Conservation (phyloP, 2,113 vertebrate genomes). For the Gulo gulo region DNA sequence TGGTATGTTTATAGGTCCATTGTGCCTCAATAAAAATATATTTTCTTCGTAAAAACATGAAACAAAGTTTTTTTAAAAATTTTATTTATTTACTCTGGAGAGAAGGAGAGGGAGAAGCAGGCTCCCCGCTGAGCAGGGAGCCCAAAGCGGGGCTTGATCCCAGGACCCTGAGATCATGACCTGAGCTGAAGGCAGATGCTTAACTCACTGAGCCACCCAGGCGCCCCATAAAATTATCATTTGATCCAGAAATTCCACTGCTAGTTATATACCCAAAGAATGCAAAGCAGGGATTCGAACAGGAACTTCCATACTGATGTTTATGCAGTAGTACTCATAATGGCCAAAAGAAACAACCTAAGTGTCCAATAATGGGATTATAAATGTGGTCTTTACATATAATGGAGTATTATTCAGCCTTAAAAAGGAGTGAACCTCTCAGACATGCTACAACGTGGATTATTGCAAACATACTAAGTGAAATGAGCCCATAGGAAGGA, state of each 20-base stretch:
- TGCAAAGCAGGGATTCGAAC: neutral
- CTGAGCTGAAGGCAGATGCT: neutral
- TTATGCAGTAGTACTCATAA: neutral
- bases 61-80: neutral
- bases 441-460: neutral
- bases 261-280: neutral
- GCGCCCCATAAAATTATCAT: neutral
- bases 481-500: neutral
- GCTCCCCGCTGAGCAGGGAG: too few relatives aligned
- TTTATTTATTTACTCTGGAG: too few relatives aligned
- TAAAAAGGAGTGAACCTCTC: neutral
- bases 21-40: neutral
- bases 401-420: neutral
- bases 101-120: too few relatives aligned
- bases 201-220: neutral
- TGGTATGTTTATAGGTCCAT: neutral
- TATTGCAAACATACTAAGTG: neutral
- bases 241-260: neutral
- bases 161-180: neutral
- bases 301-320: neutral
- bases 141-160: too few relatives aligned
- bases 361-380: neutral
- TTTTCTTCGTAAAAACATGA: neutral
- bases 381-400: neutral
- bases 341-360: neutral